Evolutionary conservation across 2,888 invertebrate genomes (phyloP).

Genomic region (Andrena dorsata): DNA sequence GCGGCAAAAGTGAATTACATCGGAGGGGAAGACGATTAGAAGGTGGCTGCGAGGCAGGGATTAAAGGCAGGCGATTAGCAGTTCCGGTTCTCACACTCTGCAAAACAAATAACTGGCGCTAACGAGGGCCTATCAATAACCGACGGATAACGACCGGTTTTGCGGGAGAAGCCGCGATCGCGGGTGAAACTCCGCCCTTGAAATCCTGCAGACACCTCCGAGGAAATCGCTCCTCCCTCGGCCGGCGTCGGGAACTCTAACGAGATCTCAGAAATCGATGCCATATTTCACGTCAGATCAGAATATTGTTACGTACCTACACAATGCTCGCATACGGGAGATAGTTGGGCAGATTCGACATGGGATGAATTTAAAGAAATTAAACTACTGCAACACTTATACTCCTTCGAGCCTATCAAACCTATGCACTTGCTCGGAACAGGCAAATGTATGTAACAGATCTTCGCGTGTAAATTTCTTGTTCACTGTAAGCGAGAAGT

Average conservation of each 20-base stretch:
- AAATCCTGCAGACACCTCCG: conserved; percentile 72
- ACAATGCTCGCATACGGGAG: no score
- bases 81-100: conserved; percentile 81
- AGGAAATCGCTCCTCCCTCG: conserved; percentile 59
- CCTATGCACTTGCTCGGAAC: no score
- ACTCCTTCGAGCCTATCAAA: no score
- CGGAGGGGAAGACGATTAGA: conserved; percentile 43
- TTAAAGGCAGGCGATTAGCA: conserved; percentile 53
- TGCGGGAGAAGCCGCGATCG: conserved; percentile 73
- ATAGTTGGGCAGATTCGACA: no score
- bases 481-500: no score
- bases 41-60: conserved; percentile 26
- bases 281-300: conserved; percentile 5
- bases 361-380: no score
- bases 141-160: conserved; percentile 81
- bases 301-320: not conserved
- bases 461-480: no score
- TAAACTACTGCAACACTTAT: no score
- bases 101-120: conserved; percentile 77
- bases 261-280: conserved; percentile 53
- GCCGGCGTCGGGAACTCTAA: conserved; percentile 55
- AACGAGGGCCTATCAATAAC: conserved; percentile 83
- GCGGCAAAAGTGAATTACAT: conserved; percentile 7
- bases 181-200: conserved; percentile 79
- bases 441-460: no score